Base-by-base conservation (phyloP, 2,888 invertebrate genomes). In the Oscheius onirici region DNA sequence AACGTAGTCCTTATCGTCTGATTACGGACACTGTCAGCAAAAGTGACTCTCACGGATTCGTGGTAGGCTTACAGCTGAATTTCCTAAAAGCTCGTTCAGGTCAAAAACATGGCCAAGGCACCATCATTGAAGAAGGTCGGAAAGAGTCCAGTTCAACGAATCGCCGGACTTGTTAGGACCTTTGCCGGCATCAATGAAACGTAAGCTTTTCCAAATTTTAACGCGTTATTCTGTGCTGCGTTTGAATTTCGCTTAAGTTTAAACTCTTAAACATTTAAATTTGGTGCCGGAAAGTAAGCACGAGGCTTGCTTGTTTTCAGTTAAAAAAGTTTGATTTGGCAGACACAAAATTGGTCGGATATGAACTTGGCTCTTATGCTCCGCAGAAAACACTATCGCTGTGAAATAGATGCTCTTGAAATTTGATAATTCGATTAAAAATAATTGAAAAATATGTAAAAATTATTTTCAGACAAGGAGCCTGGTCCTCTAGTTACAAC, bases 401-500 rank as follows among this genome's bases (percentile, higher is more conserved):
- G n/a, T n/a, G n/a, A n/a, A n/a, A n/a, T n/a, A n/a, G n/a, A n/a
- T n/a, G n/a, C n/a, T n/a, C n/a, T n/a, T n/a, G n/a, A n/a, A n/a
- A n/a, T n/a, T n/a, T n/a, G n/a, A n/a, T n/a, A n/a, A n/a, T 17
- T 17, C 44, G 22, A 22, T 24, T 15, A n/a, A 22, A 5, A 20
- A 51, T 11, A 34, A 6, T 57, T 11, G 6, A 34, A 57, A n/a
- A 28, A 10, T n/a, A n/a, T n/a, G n/a, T n/a, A n/a, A n/a, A n/a
- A 17, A 5, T 2, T 8, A 26, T n/a, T 20, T 61, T 11, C 22
- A 63, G 63, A 28, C 49, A 63, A 49, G 63, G 63, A 63, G 11
- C 28, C 10, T 85, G 85, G 85, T 34, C 79, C 2, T 72, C 78
- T 34, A 84, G 81, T 22, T 85, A 84, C 75, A 75, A 83, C 22